These are phyloP conservation scores for Neoscelio sp. DNA, from an alignment of 2,888 invertebrate species.

Conservation along the genomic window DNA sequence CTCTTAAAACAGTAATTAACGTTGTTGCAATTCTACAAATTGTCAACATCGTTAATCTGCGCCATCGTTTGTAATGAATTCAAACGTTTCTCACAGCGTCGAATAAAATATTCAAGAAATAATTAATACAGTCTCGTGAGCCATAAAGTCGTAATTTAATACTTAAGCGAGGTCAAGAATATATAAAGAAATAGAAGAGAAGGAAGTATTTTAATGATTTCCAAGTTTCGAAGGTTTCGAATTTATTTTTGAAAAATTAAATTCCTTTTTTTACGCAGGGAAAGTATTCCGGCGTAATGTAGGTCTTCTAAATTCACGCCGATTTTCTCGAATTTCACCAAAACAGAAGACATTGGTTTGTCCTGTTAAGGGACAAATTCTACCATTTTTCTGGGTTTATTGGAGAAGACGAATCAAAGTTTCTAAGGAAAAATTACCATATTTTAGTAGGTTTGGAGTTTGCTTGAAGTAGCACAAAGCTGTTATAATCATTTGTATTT, in stretches of 20 bases:
- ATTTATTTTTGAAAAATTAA: slow-evolving; percentile 15
- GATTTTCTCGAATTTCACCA: background rate
- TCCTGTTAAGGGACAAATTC: no score
- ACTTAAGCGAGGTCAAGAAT: slow-evolving; percentile 46
- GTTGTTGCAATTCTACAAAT: slow-evolving; percentile 5
- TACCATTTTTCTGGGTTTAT: no score
- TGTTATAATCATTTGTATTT: no score
- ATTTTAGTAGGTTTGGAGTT: no score
- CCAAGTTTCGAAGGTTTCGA: slow-evolving; percentile 18
- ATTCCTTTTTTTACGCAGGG: slow-evolving; percentile 16
- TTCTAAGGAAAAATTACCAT: no score
- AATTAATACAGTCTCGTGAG: slow-evolving; percentile 15
- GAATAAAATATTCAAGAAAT: slow-evolving; percentile 31
- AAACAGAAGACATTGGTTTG: no score
- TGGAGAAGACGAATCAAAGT: no score
- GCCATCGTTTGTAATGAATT: slow-evolving; percentile 13
- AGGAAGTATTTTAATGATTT: slow-evolving; percentile 14
- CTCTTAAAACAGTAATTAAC: no score
- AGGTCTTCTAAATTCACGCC: background rate
- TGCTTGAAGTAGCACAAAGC: no score
- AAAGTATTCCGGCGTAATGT: slow-evolving; percentile 8
- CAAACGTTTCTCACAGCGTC: slow-evolving; percentile 14
- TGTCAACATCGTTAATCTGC: slow-evolving; percentile 22
- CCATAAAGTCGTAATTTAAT: slow-evolving; percentile 35
- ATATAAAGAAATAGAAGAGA: slow-evolving; percentile 10